These are phyloP conservation scores for Eulemur rufifrons DNA, from an alignment of 2,113 vertebrate species.

Conservation along the genomic window DNA sequence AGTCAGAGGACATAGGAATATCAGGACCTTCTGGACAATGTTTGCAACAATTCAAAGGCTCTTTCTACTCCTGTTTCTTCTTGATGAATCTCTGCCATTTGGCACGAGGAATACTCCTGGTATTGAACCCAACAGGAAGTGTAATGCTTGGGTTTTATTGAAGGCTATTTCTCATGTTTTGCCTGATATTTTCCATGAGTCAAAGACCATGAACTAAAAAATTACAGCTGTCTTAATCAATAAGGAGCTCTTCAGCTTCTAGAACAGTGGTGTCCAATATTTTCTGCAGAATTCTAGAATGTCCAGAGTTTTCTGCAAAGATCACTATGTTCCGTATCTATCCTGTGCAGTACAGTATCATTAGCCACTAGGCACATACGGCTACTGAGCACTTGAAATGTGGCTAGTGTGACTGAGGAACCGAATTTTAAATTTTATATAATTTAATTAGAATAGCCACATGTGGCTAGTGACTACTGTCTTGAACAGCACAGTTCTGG, in stretches of 20 bases:
- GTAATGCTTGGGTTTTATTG: slow-evolving; percentile 40
- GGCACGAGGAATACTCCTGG: slow-evolving; percentile 13
- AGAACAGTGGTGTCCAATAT: not conserved
- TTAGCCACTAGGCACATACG: not conserved
- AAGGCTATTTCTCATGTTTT: slow-evolving; percentile 29
- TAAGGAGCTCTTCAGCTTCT: not conserved
- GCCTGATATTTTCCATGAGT: slow-evolving; percentile 30
- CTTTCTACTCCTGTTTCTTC: not conserved
- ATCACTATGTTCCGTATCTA: not conserved
- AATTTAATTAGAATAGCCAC: slow-evolving; percentile 14
- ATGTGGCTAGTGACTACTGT: not conserved
- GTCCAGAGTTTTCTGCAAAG: not conserved
- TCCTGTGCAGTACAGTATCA: not conserved
- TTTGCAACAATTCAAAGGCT: not conserved
- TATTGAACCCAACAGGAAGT: slow-evolving; percentile 38
- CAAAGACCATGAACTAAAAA: slow-evolving; percentile 11
- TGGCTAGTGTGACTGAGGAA: not conserved
- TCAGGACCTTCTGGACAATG: not conserved
- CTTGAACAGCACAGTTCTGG: not conserved
- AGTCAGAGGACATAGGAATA: not conserved
- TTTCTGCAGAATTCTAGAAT: slow-evolving; percentile 1
- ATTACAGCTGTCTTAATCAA: not conserved
- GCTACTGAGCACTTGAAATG: not conserved
- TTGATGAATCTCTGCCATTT: not conserved
- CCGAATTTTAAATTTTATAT: slow-evolving; percentile 8